phyloP scores from a whole-genome alignment of 2,888 invertebrate genomes.

The Julus scandinavius region DNA sequence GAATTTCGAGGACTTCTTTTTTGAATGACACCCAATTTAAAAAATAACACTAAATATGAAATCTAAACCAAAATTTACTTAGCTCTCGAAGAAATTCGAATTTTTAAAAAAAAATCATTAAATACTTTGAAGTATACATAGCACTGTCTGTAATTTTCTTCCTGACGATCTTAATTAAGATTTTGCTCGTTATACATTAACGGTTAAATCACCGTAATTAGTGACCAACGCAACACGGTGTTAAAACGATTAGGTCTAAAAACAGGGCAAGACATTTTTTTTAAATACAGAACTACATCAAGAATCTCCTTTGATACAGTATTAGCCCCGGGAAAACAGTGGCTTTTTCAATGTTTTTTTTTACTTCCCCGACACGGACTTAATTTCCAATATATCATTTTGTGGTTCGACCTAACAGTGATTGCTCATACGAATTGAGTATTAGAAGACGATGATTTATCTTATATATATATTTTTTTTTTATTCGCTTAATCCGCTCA shows the following conservation, averaged over 20 bases:
- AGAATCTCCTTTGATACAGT: neutral
- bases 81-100: too few species aligned
- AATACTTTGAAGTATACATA: too few species aligned
- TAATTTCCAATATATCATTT: conserved; percentile 34
- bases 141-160: too few species aligned
- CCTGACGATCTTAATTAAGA: too few species aligned
- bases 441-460: conserved; percentile 48
- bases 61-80: too few species aligned
- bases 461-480: neutral
- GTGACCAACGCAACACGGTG: too few species aligned
- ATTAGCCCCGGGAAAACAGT: neutral
- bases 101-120: too few species aligned
- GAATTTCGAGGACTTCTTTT: too few species aligned
- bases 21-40: too few species aligned
- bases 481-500: conserved; percentile 26
- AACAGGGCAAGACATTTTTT: neutral
- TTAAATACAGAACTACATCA: neutral
- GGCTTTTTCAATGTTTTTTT: neutral
- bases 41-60: too few species aligned
- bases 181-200: too few species aligned
- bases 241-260: neutral
- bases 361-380: neutral
- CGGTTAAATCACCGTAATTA: too few species aligned
- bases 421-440: conserved; percentile 44
- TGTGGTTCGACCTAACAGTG: conserved; percentile 4